Percentiles rank a stretch among this genome's conserved stretches.
phyloP scores from a whole-genome alignment of 2,797 vertebrate species.

The Neosilurus mollespiculum region DNA sequence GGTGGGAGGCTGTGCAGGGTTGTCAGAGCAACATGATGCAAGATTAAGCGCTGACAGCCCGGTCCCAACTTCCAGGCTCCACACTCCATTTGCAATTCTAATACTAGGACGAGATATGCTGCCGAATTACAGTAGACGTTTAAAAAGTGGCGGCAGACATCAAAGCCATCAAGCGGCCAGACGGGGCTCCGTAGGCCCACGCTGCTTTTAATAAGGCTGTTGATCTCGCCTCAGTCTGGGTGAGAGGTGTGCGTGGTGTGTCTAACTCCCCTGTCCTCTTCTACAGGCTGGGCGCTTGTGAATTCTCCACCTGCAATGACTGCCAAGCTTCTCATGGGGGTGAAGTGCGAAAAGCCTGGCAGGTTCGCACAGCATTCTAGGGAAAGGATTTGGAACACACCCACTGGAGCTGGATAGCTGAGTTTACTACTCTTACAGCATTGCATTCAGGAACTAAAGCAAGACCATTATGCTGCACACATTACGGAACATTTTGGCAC shows the following conservation, averaged over 20 bases:
- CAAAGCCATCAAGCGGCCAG: conserved; percentile 68
- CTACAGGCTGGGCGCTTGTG: conserved; percentile 47
- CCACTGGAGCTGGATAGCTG: neutral
- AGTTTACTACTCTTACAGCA: conserved; percentile 14
- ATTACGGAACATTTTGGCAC: neutral
- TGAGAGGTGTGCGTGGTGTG: conserved; percentile 49
- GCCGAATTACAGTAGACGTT: conserved; percentile 66
- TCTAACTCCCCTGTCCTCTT: conserved; percentile 60
- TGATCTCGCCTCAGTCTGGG: conserved; percentile 58
- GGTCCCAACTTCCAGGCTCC: conserved; percentile 59
- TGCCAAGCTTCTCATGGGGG: conserved; percentile 50
- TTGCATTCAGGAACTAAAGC: neutral
- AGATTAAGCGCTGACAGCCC: conserved; percentile 63
- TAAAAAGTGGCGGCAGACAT: conserved; percentile 58
- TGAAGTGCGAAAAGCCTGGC: conserved; percentile 53
- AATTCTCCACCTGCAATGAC: conserved; percentile 45
- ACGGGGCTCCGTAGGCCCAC: conserved; percentile 58
- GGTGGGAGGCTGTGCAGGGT: conserved; percentile 39
- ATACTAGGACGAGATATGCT: conserved; percentile 60
- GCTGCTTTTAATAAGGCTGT: conserved; percentile 63
- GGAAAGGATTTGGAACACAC: conserved; percentile 47
- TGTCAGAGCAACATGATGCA: conserved; percentile 56
- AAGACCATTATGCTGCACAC: neutral
- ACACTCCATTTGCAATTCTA: conserved; percentile 66
- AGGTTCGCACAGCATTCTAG: conserved; percentile 51